A percentile compares a stretch with the other conserved stretches of the same genome.
Evolutionary conservation across 2,113 vertebrate species (phyloP).

Genomic region (Rhinoderma darwinii): DNA sequence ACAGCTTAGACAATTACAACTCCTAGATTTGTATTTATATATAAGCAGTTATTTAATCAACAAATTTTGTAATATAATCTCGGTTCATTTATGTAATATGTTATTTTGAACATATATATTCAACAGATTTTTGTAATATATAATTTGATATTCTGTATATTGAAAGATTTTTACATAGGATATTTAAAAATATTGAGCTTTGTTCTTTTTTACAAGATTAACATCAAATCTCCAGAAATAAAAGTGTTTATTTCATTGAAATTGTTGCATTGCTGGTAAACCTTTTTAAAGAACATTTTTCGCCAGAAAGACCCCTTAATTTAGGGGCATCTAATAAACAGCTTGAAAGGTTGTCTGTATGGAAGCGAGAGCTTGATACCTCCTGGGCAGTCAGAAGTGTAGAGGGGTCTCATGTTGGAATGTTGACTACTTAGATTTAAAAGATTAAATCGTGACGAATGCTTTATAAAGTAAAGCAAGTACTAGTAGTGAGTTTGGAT

Average conservation of each 20-base stretch:
- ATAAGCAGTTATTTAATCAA: background rate
- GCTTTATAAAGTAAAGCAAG: too few relatives aligned
- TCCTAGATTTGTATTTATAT: background rate
- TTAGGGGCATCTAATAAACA: too few relatives aligned
- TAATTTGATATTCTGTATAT: background rate
- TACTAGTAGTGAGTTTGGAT: too few relatives aligned
- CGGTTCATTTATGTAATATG: background rate
- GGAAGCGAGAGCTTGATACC: too few relatives aligned
- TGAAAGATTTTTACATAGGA: constrained; percentile 6
- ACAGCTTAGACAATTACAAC: background rate
- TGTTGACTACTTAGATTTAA: too few relatives aligned
- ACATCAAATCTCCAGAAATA: background rate
- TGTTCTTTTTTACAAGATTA: background rate
- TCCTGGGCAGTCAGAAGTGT: too few relatives aligned
- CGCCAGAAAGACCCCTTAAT: too few relatives aligned
- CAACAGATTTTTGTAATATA: constrained; percentile 25
- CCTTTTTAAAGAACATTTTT: too few relatives aligned
- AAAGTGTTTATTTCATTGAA: background rate
- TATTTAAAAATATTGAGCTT: background rate
- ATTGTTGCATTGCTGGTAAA: background rate
- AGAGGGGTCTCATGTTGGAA: too few relatives aligned
- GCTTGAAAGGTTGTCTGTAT: too few relatives aligned
- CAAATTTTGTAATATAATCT: background rate
- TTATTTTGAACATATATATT: too few relatives aligned
- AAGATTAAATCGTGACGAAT: too few relatives aligned